These are phyloP conservation scores for Bungarus multicinctus DNA, from an alignment of 2,113 vertebrate species.

Conservation along the genomic window DNA sequence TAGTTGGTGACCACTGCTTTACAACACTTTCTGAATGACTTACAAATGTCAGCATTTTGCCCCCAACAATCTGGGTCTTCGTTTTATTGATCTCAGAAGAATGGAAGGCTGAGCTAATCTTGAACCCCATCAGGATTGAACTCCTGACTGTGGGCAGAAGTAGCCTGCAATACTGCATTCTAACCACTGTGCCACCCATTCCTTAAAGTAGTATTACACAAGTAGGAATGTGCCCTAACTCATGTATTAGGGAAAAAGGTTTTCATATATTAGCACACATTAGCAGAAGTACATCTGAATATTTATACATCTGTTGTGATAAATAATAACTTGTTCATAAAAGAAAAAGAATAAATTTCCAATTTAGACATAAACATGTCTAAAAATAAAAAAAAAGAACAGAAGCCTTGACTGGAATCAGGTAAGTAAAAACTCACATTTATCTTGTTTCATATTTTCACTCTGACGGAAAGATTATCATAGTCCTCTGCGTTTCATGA, in stretches of 20 bases:
- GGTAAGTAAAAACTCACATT: slow-evolving; percentile 62
- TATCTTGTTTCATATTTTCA: slow-evolving; percentile 50
- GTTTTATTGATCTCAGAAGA: neutral
- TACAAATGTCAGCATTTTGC: neutral
- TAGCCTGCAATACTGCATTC: neutral
- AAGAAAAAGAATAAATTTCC: neutral
- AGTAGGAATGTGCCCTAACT: neutral
- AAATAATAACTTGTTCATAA: neutral
- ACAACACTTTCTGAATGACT: neutral
- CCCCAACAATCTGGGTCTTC: neutral
- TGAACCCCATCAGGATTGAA: neutral
- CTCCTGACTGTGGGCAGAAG: neutral
- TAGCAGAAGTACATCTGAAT: neutral
- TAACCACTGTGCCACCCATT: neutral
- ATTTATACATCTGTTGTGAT: neutral
- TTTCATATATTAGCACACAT: neutral
- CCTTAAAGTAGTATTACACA: neutral
- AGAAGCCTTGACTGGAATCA: slow-evolving; percentile 22
- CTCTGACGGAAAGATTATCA: slow-evolving; percentile 54
- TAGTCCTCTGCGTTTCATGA: slow-evolving; percentile 48
- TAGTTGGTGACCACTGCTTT: neutral
- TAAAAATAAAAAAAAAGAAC: neutral
- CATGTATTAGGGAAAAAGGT: neutral
- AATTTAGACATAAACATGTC: neutral
- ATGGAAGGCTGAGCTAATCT: neutral